phyloP scores from a whole-genome alignment of 2,113 vertebrate species.

The Delphinus delphis region DNA sequence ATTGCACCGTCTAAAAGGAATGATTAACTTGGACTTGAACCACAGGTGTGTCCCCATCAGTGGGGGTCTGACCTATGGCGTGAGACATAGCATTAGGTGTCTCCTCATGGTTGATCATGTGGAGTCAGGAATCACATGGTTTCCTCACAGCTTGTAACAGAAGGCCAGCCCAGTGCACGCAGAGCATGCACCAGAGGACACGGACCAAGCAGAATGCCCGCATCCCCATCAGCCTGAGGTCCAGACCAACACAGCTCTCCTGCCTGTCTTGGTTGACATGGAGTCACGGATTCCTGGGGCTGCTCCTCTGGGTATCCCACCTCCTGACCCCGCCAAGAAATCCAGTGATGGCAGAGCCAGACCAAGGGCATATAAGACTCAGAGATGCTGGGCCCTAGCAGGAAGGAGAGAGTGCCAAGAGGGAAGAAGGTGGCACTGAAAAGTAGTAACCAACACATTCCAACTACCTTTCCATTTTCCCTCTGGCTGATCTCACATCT shows the following conservation, averaged over 20 bases:
- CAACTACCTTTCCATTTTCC: background rate
- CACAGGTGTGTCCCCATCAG: background rate
- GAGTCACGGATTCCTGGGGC: background rate
- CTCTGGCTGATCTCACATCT: background rate
- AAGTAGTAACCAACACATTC: background rate
- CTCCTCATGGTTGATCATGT: accelerated
- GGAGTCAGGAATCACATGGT: background rate
- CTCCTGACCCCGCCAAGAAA: background rate
- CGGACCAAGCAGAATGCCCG: background rate
- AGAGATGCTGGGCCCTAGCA: background rate
- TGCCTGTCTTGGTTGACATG: background rate
- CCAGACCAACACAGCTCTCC: background rate
- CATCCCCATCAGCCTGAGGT: background rate
- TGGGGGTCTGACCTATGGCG: background rate
- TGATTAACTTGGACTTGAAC: background rate
- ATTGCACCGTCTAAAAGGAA: background rate
- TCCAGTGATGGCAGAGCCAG: background rate
- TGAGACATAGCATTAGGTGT: background rate
- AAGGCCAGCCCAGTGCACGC: background rate
- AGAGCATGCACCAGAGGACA: background rate
- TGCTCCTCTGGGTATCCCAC: background rate
- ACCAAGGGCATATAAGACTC: background rate
- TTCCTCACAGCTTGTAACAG: background rate
- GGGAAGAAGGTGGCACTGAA: background rate
- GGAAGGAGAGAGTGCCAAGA: background rate